Base-by-base conservation (phyloP, 2,888 invertebrate species). In the Apocheima hispidaria region DNA sequence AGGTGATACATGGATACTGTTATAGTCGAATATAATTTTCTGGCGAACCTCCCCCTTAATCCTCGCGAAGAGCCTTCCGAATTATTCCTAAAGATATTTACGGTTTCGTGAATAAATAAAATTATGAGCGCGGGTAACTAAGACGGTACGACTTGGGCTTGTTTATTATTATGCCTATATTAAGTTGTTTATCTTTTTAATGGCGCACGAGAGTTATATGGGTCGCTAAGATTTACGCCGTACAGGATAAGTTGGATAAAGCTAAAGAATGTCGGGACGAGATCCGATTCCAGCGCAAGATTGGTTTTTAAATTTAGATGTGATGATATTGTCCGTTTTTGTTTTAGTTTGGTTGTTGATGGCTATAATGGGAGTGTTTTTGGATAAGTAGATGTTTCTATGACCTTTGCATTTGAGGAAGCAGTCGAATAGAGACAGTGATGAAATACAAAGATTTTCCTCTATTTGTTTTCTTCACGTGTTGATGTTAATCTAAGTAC, bases 1-100 rank as follows among this genome's bases (percentile, higher is more conserved):
- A 92, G 93, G 93, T 93, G 93, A 93, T 92, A 88, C 92, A 93
- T 91, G 92, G 88, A 92, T 88, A 93, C 92, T 92, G 93, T 93
- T 93, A 92, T 92, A 81, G 91, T 88, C 84, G 90, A 91, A 92
- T 92, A 92, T 93, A 93, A 93, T 92, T 93, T 92, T 90, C 90
- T 88, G 89, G 84, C 84, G 82, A 90, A 87, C 82, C 89, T 86
- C 88, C 88, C 89, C 92, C 91, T 87, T 92, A 92, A 92, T 92
- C 91, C 88, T 84, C 87, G 87, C 90, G 87, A 90, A 92, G 90
- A 92, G 89, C 90, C 91, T 91, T 87, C 82, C 83, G 88, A 90
- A 92, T 92, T 90, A 92, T 91, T 90, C 82, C 88, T 86, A 87
- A 86, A 85, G 88, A 90, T 92, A 92, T 92, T 92, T 92, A 92